Conservation (phyloP, 2,888 invertebrate species). For the Entomobrya proxima region DNA sequence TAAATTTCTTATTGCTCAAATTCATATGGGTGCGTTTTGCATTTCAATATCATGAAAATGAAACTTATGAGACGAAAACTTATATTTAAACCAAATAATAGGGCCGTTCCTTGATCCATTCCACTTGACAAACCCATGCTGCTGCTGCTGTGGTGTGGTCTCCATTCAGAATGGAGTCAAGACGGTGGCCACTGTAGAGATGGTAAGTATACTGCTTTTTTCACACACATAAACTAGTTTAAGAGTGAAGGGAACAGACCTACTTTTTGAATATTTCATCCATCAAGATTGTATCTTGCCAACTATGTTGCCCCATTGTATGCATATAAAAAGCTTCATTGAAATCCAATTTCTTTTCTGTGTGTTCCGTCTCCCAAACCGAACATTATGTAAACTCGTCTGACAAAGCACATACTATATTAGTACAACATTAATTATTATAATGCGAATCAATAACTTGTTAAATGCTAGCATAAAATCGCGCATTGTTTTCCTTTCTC, state of each 20-base stretch:
- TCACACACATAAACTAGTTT: not conserved
- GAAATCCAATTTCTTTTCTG: not conserved
- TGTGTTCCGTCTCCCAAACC: not conserved
- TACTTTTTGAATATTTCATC: not conserved
- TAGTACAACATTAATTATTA: not conserved
- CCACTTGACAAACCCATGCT: slow-evolving; percentile 74
- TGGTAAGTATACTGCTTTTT: slow-evolving; percentile 68
- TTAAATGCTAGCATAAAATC: not conserved
- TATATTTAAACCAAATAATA: no score
- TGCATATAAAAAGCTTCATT: not conserved
- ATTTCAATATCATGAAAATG: no score
- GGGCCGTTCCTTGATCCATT: slow-evolving; percentile 75
- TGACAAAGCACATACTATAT: not conserved
- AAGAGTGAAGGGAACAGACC: not conserved
- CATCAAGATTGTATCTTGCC: not conserved
- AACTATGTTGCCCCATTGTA: not conserved
- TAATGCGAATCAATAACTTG: slow-evolving; percentile 13
- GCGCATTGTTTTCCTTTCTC: not conserved
- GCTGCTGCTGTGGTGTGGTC: slow-evolving; percentile 75
- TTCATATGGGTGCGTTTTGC: no score
- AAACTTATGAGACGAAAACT: no score
- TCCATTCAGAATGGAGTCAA: slow-evolving; percentile 74
- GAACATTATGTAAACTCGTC: not conserved
- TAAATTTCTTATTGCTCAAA: no score
- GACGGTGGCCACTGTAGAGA: slow-evolving; percentile 74